Conservation (phyloP, 2,113 vertebrate genomes). For the Mugil cephalus region DNA sequence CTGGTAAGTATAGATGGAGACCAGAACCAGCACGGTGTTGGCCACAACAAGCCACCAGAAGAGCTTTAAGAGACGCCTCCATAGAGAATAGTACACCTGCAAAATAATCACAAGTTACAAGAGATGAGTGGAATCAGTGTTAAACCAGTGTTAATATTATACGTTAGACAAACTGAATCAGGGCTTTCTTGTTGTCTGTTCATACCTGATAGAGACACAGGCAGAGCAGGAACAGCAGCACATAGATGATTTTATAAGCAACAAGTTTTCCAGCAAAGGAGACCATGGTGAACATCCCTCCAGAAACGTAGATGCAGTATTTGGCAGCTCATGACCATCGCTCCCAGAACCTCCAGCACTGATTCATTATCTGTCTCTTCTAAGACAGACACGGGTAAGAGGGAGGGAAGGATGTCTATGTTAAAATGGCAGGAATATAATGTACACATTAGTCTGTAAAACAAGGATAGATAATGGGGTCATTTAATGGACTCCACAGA, state of each 20-base stretch:
- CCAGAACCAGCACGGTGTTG: constrained; percentile 97
- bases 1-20: constrained; percentile 95
- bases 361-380: constrained; percentile 66
- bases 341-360: constrained; percentile 86
- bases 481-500: no score
- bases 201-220: constrained; percentile 93
- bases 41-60: constrained; percentile 99
- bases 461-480: no score
- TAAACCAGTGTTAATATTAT: no score
- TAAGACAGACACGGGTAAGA: constrained; percentile 43
- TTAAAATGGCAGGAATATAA: no score
- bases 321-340: constrained; percentile 87
- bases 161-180: background rate
- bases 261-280: constrained; percentile 95
- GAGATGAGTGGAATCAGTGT: background rate
- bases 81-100: constrained; percentile 94
- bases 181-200: background rate
- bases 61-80: constrained; percentile 91
- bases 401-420: no score
- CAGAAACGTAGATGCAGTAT: constrained; percentile 97
- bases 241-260: constrained; percentile 97
- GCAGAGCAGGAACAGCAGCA: constrained; percentile 96
- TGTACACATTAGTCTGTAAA: no score
- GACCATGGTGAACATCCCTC: constrained; percentile 95
- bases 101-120: background rate